phyloP scores from a whole-genome alignment of 2,797 vertebrate species.

The Mormyrops attenuatus region DNA sequence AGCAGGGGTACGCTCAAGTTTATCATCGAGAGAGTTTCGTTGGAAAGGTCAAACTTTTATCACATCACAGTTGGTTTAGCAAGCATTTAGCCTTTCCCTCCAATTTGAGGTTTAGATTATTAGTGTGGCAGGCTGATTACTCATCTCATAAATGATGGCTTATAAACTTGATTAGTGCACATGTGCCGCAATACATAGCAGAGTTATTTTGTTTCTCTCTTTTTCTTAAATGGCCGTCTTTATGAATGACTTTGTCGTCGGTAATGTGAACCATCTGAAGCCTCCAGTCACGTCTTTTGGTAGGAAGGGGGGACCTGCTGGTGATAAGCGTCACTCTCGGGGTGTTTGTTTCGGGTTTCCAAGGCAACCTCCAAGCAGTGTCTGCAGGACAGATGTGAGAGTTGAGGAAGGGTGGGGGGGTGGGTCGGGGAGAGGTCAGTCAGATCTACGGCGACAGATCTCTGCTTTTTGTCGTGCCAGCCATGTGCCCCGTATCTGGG shows the following conservation, averaged over 20 bases:
- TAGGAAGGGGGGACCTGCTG: constrained; percentile 35
- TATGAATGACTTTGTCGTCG: constrained; percentile 22
- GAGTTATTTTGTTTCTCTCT: neutral
- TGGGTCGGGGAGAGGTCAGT: constrained; percentile 34
- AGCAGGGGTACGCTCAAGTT: neutral
- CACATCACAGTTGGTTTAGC: constrained; percentile 12
- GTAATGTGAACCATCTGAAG: constrained; percentile 32
- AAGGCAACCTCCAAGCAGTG: constrained; percentile 40
- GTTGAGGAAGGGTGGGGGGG: constrained; percentile 24
- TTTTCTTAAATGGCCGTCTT: neutral
- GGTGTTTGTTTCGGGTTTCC: constrained; percentile 61
- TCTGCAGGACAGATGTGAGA: constrained; percentile 18
- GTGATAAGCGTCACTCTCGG: constrained; percentile 38
- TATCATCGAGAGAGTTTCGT: neutral
- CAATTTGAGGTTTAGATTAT: neutral
- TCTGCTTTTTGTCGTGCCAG: constrained; percentile 27
- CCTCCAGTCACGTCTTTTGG: constrained; percentile 25
- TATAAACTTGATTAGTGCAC: neutral
- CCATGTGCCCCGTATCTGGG: constrained; percentile 46
- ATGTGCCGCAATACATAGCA: constrained; percentile 2
- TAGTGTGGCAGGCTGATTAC: neutral
- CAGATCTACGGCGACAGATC: neutral
- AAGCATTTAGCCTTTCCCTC: constrained; percentile 1
- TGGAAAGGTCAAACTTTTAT: neutral
- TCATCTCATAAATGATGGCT: constrained; percentile 3